A percentile compares a stretch with the other conserved stretches of the same genome.
phyloP scores from a whole-genome alignment of 1,140 invertebrate species.

The Epicauta chinensis region DNA sequence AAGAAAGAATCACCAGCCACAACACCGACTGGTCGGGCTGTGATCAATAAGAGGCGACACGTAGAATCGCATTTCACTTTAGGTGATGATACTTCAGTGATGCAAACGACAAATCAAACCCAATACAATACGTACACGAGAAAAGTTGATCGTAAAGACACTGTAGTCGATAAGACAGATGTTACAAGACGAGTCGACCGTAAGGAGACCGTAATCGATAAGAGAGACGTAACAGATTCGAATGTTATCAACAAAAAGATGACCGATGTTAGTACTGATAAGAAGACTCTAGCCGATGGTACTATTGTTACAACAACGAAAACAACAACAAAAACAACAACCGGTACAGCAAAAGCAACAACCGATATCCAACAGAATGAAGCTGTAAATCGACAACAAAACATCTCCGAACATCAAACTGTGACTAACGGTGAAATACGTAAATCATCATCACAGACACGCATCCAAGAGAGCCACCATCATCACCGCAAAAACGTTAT shows the following conservation, averaged over 20 bases:
- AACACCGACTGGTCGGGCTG: constrained; percentile 17
- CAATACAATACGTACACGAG: constrained; percentile 56
- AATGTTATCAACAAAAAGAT: constrained; percentile 25
- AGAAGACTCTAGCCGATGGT: constrained; percentile 49
- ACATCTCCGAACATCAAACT: constrained; percentile 18
- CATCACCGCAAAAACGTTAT: constrained; percentile 61
- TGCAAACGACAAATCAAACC: constrained; percentile 53
- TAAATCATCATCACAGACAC: constrained; percentile 35
- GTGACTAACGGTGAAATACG: constrained; percentile 17
- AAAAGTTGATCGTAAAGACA: constrained; percentile 38
- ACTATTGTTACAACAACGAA: constrained; percentile 48
- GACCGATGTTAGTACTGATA: constrained; percentile 35
- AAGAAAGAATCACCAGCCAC: constrained; percentile 36
- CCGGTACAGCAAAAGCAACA: constrained; percentile 17
- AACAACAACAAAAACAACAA: constrained; percentile 45
- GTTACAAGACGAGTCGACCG: constrained; percentile 20
- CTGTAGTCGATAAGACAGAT: constrained; percentile 26
- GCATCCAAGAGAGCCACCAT: constrained; percentile 18
- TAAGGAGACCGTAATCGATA: constrained; percentile 12
- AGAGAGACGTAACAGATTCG: constrained; percentile 23
- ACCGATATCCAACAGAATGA: constrained; percentile 19
- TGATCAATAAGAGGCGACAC: constrained; percentile 47
- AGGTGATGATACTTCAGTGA: constrained; percentile 48
- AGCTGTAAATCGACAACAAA: background rate
- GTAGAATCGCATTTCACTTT: constrained; percentile 59